Conservation (phyloP, 2,113 vertebrate genomes). For the Aspidoscelis tigris region DNA sequence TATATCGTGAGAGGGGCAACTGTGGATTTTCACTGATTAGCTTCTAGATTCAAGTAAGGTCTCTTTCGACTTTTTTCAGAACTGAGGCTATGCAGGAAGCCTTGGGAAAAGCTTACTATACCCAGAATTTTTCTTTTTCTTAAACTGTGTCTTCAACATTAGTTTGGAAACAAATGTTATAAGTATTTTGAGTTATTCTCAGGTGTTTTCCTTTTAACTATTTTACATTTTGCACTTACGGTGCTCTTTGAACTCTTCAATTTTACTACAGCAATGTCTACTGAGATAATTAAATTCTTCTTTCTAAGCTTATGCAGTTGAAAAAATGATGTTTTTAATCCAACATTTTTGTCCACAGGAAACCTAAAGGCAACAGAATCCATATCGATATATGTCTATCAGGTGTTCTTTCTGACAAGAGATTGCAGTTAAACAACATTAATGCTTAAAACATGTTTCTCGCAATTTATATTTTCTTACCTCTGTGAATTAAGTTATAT, state of each 20-base stretch:
- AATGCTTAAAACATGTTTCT: constrained; percentile 40
- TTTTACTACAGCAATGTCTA: background rate
- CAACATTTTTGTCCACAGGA: background rate
- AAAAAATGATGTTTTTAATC: constrained; percentile 31
- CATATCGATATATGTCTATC: constrained; percentile 48
- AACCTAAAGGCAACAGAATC: background rate
- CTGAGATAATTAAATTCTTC: background rate
- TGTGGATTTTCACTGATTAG: too few species aligned
- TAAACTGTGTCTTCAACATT: background rate
- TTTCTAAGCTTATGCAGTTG: background rate
- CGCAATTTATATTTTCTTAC: constrained; percentile 41
- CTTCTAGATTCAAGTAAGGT: too few species aligned
- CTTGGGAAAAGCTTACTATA: background rate
- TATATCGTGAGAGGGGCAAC: too few species aligned
- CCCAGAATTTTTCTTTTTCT: background rate
- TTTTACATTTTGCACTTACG: constrained; percentile 19
- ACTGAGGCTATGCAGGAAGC: too few species aligned
- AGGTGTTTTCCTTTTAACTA: background rate
- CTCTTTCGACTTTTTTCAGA: too few species aligned
- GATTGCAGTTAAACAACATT: constrained; percentile 26
- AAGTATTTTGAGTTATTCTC: background rate
- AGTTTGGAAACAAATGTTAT: background rate
- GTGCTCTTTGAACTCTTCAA: constrained; percentile 19
- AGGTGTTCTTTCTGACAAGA: constrained; percentile 36
- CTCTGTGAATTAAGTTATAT: constrained; percentile 38